These are phyloP conservation scores for Noctua fimbriata DNA, from an alignment of 2,888 invertebrate genomes.

Conservation along the genomic window DNA sequence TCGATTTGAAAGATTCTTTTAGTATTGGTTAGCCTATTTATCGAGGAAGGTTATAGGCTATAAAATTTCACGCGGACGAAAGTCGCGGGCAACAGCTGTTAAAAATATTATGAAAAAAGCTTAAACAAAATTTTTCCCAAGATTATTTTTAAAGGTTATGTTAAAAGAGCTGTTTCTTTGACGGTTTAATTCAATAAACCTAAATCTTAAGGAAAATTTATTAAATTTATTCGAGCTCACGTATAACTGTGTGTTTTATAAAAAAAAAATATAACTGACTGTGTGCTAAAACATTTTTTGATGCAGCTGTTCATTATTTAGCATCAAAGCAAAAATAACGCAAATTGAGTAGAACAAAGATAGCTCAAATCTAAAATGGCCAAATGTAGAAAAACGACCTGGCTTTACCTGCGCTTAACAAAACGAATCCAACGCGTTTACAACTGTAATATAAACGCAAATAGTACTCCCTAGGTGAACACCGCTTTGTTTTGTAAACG, in stretches of 20 bases:
- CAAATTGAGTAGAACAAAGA: neutral
- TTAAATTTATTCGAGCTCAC: neutral
- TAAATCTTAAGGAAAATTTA: neutral
- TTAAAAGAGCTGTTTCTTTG: neutral
- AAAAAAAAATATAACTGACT: neutral
- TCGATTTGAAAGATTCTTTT: too few species aligned
- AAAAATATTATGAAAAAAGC: neutral
- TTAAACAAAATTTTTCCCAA: neutral
- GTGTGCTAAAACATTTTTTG: neutral
- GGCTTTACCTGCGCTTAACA: slow-evolving; percentile 10
- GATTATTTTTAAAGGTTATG: neutral
- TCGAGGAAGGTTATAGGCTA: too few species aligned
- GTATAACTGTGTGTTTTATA: neutral
- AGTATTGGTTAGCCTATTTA: too few species aligned
- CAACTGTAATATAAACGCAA: slow-evolving; percentile 23
- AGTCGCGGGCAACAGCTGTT: neutral
- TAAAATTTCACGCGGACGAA: too few species aligned
- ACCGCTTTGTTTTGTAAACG: slow-evolving; percentile 20
- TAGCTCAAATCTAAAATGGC: neutral
- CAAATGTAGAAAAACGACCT: slow-evolving; percentile 14
- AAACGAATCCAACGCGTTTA: slow-evolving; percentile 15
- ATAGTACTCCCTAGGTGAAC: neutral
- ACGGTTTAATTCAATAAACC: too few species aligned
- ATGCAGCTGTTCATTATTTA: neutral
- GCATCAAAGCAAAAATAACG: neutral